Evolutionary conservation across 2,113 vertebrate genomes (phyloP), one percentile per base, ranked within the genome.

Genomic region (Xiphorhynchus elegans): DNA sequence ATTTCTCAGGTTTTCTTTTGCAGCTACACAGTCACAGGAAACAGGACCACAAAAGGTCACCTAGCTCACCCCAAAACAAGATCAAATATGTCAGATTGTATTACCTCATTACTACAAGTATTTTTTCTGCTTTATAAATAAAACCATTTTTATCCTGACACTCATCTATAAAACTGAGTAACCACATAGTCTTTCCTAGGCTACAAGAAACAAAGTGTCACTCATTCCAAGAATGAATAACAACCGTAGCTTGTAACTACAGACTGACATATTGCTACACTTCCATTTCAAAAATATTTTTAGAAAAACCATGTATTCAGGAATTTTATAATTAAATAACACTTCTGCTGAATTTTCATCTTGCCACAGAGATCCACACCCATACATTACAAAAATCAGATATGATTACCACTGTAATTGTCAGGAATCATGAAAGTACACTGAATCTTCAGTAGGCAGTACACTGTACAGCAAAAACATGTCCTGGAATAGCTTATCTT

Each of bases 271-370:
- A 93, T 56, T 63, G 73, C 42, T 90, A 60, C 47, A 87, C 29
- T 81, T 95, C 25, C n/a, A 81, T 82, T 87, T 95, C 69, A 89
- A 56, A 53, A 80, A 21, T 69, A 84, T 55, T 80, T 92, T 95
- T 91, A 90, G 90, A 53, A 70, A 91, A 95, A 94, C 78, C 17
- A 58, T 74, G 64, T 79, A 88, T 75, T 90, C 80, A 62, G 53
- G 44, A 87, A 89, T 84, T 92, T 93, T 59, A 56, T 73, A 89
- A 89, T 87, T 72, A 95, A 60, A 68, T 93, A 94, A 86, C 44
- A 52, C 19, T 85, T 82, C 75, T 91, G 80, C 64, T 69, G 63
- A 83, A 82, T 91, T 93, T 89, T 88, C 68, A 86, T 75, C 63
- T 80, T 94, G 63, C 75, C 75, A 87, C 63, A 70, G 87, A 91